Evolutionary conservation across 2,113 vertebrate species (phyloP).

Genomic region (Setophaga petechia): DNA sequence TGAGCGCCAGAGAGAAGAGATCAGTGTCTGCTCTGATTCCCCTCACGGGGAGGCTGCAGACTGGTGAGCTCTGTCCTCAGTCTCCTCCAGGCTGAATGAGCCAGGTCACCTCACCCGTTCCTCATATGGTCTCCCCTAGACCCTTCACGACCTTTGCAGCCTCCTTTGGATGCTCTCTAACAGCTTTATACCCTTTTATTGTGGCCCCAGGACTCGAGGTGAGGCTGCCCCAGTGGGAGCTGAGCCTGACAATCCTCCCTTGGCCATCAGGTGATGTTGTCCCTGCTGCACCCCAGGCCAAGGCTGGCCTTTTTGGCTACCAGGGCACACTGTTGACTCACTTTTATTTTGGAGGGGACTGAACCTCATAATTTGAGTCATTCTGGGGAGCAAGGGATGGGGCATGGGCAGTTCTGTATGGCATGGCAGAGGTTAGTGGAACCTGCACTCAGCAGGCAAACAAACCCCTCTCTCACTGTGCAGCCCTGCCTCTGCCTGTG

Average conservation of each 20-base stretch:
- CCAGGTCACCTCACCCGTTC: not conserved
- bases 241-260: not conserved
- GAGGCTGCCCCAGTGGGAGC: not conserved
- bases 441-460: not conserved
- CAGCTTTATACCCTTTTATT: not conserved
- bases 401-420: accelerated
- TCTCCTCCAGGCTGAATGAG: not conserved
- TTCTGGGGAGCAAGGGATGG: not conserved
- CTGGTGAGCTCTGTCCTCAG: not conserved
- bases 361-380: not conserved
- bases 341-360: not conserved
- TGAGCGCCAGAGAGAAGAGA: not conserved
- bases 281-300: not conserved
- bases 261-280: not conserved
- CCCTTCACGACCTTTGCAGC: not conserved
- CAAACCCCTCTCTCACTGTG: not conserved
- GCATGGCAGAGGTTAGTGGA: not conserved
- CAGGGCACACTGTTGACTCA: not conserved
- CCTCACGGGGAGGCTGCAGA: not conserved
- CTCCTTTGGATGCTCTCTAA: not conserved
- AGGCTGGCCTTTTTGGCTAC: not conserved
- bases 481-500: not conserved
- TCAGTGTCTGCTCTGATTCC: not conserved
- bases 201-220: not conserved
- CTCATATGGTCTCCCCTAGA: not conserved